phyloP scores from a whole-genome alignment of 2,113 vertebrate genomes.

The Microcebus jonahi region DNA sequence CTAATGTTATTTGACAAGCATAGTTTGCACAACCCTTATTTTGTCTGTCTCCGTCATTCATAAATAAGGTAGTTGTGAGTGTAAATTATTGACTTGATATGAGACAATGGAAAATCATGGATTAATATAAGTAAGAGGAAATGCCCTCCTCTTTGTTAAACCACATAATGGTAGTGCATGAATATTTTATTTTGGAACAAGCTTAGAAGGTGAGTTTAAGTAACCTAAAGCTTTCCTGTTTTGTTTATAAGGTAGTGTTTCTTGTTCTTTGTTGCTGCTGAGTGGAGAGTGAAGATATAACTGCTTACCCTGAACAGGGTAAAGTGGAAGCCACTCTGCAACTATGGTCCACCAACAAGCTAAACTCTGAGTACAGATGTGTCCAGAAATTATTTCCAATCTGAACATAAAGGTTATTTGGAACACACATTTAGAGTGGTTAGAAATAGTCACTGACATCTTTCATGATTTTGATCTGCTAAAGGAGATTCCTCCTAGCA shows the following conservation, averaged over 20 bases:
- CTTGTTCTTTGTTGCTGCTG: not conserved
- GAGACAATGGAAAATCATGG: not conserved
- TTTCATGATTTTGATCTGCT: not conserved
- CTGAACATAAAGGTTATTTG: not conserved
- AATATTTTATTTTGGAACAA: slow-evolving; percentile 59
- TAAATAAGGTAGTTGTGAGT: not conserved
- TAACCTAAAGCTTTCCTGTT: not conserved
- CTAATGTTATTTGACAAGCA: not conserved
- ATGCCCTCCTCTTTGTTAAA: slow-evolving; percentile 7
- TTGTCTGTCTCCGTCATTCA: not conserved
- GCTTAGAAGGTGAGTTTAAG: slow-evolving; percentile 16
- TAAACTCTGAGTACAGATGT: not conserved
- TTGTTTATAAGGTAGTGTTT: not conserved
- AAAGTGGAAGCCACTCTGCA: not conserved
- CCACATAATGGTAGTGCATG: slow-evolving; percentile 31
- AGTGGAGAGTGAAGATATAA: not conserved
- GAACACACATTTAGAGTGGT: not conserved
- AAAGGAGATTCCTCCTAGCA: not conserved
- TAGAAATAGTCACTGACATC: not conserved
- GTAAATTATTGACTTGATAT: not conserved
- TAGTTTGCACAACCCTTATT: not conserved
- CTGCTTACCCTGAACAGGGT: not conserved
- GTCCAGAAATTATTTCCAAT: not conserved
- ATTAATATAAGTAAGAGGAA: not conserved
- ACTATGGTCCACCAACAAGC: not conserved